Evolutionary conservation across 2,797 vertebrate species (phyloP), one percentile per base, ranked within the genome.

Genomic region (Anguilla megastoma): DNA sequence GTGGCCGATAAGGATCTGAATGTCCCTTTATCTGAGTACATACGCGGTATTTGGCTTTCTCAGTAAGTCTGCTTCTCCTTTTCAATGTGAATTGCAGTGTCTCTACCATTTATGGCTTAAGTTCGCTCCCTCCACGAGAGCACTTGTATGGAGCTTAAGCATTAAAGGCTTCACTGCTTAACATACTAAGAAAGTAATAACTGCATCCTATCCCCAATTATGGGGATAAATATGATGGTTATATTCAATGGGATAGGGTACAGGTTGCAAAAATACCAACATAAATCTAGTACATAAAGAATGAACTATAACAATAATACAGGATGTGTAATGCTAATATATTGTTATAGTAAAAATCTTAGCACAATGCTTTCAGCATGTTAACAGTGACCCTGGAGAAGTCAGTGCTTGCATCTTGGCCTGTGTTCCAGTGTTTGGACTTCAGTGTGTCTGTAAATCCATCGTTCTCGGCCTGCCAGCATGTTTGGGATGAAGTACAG

Each of bases 1-100:
- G 41, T 36, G 52, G 76, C 54, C 30, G 33, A 45, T 74, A 52
- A 69, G 79, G 41, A 79, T 58, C 30, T 45, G 66, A n/a, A 66
- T 85, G 83, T 85, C 24, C 36, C 58, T 45, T 9, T 79, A 66
- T 50, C 50, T 60, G 87, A 52, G 82, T 54, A 41, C 41, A 52
- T 83, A 52, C 9, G 80, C 18, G 0, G 27, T 74, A 52, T 83
- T 45, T 83, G 80, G 41, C 21, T 83, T 52, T 83, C 80, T 48
- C 36, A 50, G 80, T 18, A 74, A 74, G 71, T 30, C 71, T 27
- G 63, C 63, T 74, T 36, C 71, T 36, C 71, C 30, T 36, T 76
- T 76, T 76, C 71, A 76, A 36, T 80, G 76, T 80, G 41, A 45
- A 41, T 80, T 24, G 16, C 41, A 24, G 18, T 48, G 33, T 80